Evolutionary conservation across 2,113 vertebrate genomes (phyloP), one percentile per base, ranked within the genome.

Genomic region (Pterocles gutturalis): DNA sequence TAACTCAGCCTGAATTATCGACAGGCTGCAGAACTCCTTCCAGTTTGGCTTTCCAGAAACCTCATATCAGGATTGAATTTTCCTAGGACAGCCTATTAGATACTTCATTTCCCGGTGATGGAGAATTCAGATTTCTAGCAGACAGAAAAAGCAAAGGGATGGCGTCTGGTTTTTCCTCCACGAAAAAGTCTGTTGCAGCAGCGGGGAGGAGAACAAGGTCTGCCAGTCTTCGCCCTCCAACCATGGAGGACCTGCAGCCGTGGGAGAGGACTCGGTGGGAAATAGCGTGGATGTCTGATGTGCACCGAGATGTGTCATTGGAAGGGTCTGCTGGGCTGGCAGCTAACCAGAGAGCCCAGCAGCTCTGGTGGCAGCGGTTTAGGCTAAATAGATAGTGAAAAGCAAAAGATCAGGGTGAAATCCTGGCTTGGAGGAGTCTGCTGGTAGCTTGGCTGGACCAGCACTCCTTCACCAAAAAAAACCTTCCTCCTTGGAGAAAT

Each of bases 331-430:
- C 78, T 96, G 1, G 2, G 41, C 87, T 95, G 92, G 90, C 90
- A 94, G 83, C 82, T 54, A 21, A 88, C 76, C 93, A 96, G 87
- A 83, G 67, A 93, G 85, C 62, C 92, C 92, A 95, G 70, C 90
- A 94, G 96, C 2, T 21, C 65, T 33, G 55, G 86, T 89, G 92
- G 94, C 92, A 94, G 80, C 3, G 15, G 62, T 90, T 94, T 75
- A 90, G 92, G 71, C 54, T 89, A 65, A 95, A 95, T 76, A 95
- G 94, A 95, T 36, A 93, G 83, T 0, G 65, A 89, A 77, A 89
- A 95, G 58, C 1, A 16, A 92, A 76, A 67, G 72, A 92, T 82
- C 83, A 57, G 90, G 89, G 80, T 87, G 79, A 96, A 95, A 94
- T 92, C 94, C 76, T 3, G 1, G 58, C 71, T 92, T 12, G 12